Evolutionary conservation across 2,888 invertebrate species (phyloP), one percentile per base, ranked within the genome.

Genomic region (Exephanes ischioxanthus): DNA sequence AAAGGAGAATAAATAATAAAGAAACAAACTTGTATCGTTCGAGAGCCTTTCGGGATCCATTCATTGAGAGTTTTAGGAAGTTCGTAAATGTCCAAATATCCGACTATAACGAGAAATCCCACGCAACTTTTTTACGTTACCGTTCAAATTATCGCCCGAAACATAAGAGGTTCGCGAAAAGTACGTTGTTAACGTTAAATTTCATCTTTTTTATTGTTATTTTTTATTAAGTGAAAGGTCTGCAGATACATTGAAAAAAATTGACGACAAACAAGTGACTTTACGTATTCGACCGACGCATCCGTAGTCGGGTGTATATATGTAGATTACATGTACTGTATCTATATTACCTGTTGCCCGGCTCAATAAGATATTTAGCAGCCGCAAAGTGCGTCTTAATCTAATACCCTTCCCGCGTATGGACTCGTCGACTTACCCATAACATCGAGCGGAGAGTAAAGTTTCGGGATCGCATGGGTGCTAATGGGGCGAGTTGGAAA

Each of bases 401-500:
- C 90, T 89, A 87, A 33, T 67, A 37, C 45, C 22, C 61, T 33
- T 55, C 37, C 51, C 83, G 76, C 83, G 85, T 87, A 88, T 80
- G 48, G 82, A 81, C 78, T 77, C 66, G 61, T 84, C 61, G 82
- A 33, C 53, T 79, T 77, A 73, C 63, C 61, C 70, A 63, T 86
- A 85, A 80, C 76, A 83, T 53, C 48, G 72, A n/a, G 63, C 80
- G 67, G 70, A 55, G 75, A 71, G 80, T 78, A 76, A 79, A 83
- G 79, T 58, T 76, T 86, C 66, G 71, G 63, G 77, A 76, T 67
- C 75, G 67, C 84, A 87, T 78, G 80, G 73, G 81, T 67, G 88
- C 88, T 92, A 91, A 91, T 92, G 91, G 91, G 88, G 92, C 90
- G 83, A 90, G 84, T 89, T 90, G 88, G 89, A 90, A 90, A 92